Conservation (phyloP, 2,113 vertebrate species). For the Melanostigma gelatinosum region DNA sequence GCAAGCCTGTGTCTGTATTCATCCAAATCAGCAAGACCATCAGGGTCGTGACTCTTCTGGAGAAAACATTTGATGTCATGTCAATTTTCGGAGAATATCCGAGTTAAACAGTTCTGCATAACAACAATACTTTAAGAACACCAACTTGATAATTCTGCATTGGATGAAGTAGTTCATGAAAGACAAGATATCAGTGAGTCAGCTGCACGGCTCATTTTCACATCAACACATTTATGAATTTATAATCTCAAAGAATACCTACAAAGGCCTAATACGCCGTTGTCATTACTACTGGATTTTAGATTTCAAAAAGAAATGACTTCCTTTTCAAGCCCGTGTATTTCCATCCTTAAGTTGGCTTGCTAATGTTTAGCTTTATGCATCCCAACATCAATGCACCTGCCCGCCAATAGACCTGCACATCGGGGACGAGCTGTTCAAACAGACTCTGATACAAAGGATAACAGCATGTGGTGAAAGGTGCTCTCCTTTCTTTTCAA, state of each 20-base stretch:
- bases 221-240: neutral
- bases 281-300: neutral
- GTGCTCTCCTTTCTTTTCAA: constrained; percentile 36
- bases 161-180: neutral
- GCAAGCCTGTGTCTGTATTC: neutral
- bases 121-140: neutral
- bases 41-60: neutral
- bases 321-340: neutral
- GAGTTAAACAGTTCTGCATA: neutral
- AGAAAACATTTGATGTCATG: neutral
- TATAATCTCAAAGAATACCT: neutral
- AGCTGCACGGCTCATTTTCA: neutral
- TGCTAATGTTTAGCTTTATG: constrained; percentile 22
- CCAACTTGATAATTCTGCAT: neutral
- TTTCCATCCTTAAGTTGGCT: neutral
- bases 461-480: constrained; percentile 28
- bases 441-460: constrained; percentile 39
- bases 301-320: neutral
- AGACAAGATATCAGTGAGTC: neutral
- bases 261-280: neutral
- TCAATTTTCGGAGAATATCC: neutral
- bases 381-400: neutral
- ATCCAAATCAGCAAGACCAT: neutral
- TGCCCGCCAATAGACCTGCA: constrained; percentile 17
- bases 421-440: constrained; percentile 42